Evolutionary conservation across 2,888 invertebrate genomes (phyloP).

Genomic region (Rutpela maculata): DNA sequence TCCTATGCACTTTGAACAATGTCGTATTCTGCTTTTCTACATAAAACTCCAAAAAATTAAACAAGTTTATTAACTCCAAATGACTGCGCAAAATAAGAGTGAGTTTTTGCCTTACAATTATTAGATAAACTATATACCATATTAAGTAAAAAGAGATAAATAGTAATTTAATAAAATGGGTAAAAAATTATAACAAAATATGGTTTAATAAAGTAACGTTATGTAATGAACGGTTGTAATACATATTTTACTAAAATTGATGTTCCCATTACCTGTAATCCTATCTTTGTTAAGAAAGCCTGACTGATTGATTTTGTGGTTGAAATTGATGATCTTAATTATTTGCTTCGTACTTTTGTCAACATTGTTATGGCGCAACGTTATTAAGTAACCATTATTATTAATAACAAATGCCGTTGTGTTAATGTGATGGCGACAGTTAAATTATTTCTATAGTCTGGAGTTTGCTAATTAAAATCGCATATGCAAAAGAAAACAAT

Average conservation of each 20-base stretch:
- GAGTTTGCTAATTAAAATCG: no score
- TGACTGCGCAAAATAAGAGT: not conserved
- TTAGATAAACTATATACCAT: not conserved
- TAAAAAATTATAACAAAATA: not conserved
- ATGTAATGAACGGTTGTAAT: slow-evolving; percentile 15
- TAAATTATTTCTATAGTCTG: not conserved
- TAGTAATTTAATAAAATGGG: not conserved
- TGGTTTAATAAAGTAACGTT: slow-evolving; percentile 9
- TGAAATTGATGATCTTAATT: not conserved
- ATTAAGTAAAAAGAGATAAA: not conserved
- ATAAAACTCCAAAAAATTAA: not conserved
- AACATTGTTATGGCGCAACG: not conserved
- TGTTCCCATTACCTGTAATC: slow-evolving; percentile 5
- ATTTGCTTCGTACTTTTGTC: not conserved
- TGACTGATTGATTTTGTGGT: slow-evolving; percentile 28
- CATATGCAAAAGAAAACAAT: no score
- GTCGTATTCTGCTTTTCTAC: not conserved
- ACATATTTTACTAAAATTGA: slow-evolving; percentile 19
- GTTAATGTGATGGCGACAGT: not conserved
- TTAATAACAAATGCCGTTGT: slow-evolving; percentile 4
- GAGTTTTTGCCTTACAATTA: not conserved
- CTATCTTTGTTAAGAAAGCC: slow-evolving; percentile 18
- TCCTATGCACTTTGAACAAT: not conserved
- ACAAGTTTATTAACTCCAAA: not conserved
- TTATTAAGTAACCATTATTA: slow-evolving; percentile 3